Evolutionary conservation across 2,797 vertebrate species (phyloP).

Genomic region (Acanthiza pusilla): DNA sequence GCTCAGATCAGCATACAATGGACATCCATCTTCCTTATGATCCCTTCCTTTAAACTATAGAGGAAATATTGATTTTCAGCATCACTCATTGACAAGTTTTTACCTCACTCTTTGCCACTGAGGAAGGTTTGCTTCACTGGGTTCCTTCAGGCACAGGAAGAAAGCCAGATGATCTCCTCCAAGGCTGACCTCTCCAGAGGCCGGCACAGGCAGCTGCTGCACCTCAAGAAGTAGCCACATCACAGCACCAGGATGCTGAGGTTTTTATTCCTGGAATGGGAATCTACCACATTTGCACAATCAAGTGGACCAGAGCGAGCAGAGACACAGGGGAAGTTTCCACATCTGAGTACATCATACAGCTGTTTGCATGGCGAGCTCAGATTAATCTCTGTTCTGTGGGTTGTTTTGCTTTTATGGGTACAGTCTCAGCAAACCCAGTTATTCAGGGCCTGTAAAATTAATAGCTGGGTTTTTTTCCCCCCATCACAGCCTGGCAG

Average conservation of each 20-base stretch:
- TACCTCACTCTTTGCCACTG: not conserved
- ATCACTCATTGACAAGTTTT: not conserved
- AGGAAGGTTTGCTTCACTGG: not conserved
- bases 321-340: not conserved
- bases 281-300: not conserved
- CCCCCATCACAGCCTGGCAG: not conserved
- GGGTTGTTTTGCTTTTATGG: not conserved
- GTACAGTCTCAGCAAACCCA: not conserved
- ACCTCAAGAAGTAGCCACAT: rapidly evolving
- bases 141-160: not conserved
- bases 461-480: not conserved
- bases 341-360: not conserved
- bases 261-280: not conserved
- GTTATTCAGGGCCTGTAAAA: not conserved
- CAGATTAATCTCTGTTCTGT: not conserved
- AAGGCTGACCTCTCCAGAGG: not conserved
- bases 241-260: not conserved
- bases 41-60: not conserved
- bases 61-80: not conserved
- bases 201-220: rapidly evolving
- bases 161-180: not conserved
- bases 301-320: not conserved
- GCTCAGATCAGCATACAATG: not conserved
- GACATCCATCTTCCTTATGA: not conserved
- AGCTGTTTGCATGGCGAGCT: not conserved